These are phyloP conservation scores for Mystacides longicornis DNA, from an alignment of 2,888 invertebrate species.

Conservation along the genomic window DNA sequence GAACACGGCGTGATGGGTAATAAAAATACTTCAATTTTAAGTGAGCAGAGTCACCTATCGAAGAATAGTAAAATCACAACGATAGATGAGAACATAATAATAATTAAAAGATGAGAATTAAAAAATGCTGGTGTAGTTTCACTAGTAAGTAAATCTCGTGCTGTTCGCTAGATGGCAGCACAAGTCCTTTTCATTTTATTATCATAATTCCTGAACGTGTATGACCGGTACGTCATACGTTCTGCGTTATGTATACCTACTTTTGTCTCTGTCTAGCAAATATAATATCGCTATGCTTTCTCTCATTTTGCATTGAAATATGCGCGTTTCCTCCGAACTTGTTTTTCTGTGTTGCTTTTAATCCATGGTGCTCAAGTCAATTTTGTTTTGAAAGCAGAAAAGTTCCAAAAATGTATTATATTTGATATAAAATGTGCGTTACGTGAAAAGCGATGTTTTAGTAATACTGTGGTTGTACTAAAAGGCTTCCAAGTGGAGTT, in stretches of 20 bases:
- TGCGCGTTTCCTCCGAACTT: conserved; percentile 19
- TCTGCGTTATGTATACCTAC: conserved; percentile 10
- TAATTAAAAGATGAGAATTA: too few species aligned
- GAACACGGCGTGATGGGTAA: too few species aligned
- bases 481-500: conserved; percentile 39
- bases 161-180: conserved; percentile 6
- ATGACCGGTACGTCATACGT: neutral
- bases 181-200: neutral
- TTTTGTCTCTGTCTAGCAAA: conserved; percentile 8
- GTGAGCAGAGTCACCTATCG: too few species aligned
- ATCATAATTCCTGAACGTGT: neutral
- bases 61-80: too few species aligned
- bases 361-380: conserved; percentile 14
- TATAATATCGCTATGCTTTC: neutral
- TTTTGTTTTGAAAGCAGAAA: conserved; percentile 19
- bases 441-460: conserved; percentile 11
- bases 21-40: too few species aligned
- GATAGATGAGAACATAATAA: too few species aligned
- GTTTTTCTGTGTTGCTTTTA: conserved; percentile 11
- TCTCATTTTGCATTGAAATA: conserved; percentile 15
- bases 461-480: conserved; percentile 4
- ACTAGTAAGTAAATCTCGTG: too few species aligned
- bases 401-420: conserved; percentile 2
- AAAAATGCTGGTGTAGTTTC: too few species aligned
- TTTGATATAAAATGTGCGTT: conserved; percentile 6